Evolutionary conservation across 2,797 vertebrate genomes (phyloP), one percentile per base, ranked within the genome.

Genomic region (Squalus acanthias): DNA sequence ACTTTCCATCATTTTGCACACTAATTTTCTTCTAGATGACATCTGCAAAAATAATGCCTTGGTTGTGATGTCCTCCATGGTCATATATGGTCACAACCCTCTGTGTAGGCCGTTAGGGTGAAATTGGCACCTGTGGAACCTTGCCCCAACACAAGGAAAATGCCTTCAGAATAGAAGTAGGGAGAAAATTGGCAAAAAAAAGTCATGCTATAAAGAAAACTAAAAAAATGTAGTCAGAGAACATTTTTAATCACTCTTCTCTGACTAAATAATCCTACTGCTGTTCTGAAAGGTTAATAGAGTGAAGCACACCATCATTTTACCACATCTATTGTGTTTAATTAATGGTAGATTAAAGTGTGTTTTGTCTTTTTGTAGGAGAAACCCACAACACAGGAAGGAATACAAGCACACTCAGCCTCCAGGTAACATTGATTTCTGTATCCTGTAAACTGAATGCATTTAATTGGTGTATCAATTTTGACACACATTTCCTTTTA

Each of bases 311-410:
- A 9, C 29, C 65, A 70, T 10, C 5, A 22, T 60, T 76, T 95
- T 57, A 33, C 26, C 3, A 17, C 50, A n/a, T 57, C 4, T 67
- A 39, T 65, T 93, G 65, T 39, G 0, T 22, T 57, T 53, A 33
- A 29, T 72, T 76, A 76, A 76, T 95, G 67, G 39, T 53, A 95
- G 8, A 95, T 76, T 95, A 76, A 95, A 95, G 74, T 76, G 96
- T 29, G 79, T 95, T 96, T 96, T 15, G 0, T 88, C 96, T 96
- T 93, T 96, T 97, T 97, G 24, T 96, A 98, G 98, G 96, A 98
- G 98, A 96, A 98, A 98, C 97, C 98, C 97, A 0, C 98, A 98
- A 93, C 98, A 98, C 97, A 98, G 97, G 96, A 96, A 97, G 74
- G 98, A 98, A 96, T 98, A 98, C 94, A 98, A 97, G 96, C 98